phyloP scores from a whole-genome alignment of 2,888 invertebrate genomes.

The Galerucella pusilla region DNA sequence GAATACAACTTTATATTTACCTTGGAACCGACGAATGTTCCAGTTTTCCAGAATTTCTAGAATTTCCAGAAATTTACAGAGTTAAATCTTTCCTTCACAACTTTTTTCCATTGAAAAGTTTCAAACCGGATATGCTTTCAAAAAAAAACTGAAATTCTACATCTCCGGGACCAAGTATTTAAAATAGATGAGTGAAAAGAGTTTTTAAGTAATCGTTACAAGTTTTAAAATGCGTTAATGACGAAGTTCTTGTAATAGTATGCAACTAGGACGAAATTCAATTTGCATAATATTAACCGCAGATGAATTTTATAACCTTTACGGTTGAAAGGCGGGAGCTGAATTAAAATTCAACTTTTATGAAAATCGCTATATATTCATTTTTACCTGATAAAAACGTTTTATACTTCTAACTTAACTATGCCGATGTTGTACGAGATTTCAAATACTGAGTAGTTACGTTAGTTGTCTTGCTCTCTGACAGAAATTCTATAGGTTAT shows the following conservation, averaged over 20 bases:
- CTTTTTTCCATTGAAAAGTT: conserved; percentile 36
- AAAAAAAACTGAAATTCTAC: conserved; percentile 11
- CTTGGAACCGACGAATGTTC: conserved; percentile 14
- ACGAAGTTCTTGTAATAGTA: conserved; percentile 8
- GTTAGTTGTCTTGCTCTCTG: too few relatives aligned
- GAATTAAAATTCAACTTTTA: neutral
- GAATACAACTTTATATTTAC: conserved; percentile 25
- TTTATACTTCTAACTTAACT: neutral
- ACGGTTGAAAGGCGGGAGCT: neutral
- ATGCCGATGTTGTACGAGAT: too few relatives aligned
- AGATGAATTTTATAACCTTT: neutral
- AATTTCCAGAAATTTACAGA: conserved; percentile 29
- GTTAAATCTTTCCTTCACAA: conserved; percentile 32
- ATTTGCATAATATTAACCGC: neutral
- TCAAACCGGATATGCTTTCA: conserved; percentile 17
- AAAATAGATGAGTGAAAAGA: conserved; percentile 16
- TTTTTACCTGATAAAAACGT: neutral
- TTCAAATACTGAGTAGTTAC: too few relatives aligned
- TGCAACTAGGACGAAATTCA: conserved; percentile 9
- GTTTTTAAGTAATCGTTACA: conserved; percentile 20
- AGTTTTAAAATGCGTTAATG: conserved; percentile 8
- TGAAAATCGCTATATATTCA: neutral
- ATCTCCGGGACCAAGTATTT: neutral
- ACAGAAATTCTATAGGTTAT: too few relatives aligned
- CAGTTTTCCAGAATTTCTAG: conserved; percentile 23